A percentile compares a stretch with the other conserved stretches of the same genome.
These are phyloP conservation scores for Nephrotoma guestfalica DNA, from an alignment of 2,888 invertebrate species.

Conservation along the genomic window DNA sequence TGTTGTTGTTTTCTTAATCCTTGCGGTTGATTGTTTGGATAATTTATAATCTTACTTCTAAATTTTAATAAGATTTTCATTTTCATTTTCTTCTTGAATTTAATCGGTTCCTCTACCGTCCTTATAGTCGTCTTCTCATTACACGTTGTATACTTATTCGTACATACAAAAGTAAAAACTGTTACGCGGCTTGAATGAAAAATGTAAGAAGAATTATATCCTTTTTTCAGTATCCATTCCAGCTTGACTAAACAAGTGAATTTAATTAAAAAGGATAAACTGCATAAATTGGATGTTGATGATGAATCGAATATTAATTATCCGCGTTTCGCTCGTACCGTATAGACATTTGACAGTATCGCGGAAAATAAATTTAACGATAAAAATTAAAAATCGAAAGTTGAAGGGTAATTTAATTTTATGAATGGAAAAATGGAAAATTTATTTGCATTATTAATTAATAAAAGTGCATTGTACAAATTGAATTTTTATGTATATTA, in stretches of 20 bases:
- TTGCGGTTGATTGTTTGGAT: neutral
- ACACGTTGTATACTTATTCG: neutral
- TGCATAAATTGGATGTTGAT: neutral
- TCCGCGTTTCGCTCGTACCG: neutral
- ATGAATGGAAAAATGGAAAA: neutral
- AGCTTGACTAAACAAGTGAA: neutral
- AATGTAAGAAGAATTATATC: neutral
- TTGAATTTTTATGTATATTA: neutral
- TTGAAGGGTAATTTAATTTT: neutral
- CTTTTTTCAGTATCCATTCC: neutral
- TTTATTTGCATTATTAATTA: neutral
- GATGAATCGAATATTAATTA: neutral
- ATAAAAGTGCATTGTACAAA: neutral
- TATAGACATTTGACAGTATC: neutral
- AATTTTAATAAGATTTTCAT: neutral
- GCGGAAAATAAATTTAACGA: neutral
- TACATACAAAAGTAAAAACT: neutral
- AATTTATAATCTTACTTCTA: neutral
- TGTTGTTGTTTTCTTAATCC: neutral
- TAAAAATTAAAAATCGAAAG: neutral
- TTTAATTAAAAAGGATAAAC: neutral
- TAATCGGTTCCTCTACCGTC: neutral
- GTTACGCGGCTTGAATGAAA: neutral
- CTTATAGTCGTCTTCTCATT: neutral
- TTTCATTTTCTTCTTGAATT: neutral